Evolutionary conservation across 2,888 invertebrate genomes (phyloP).

Genomic region (Napeogenes sylphis): DNA sequence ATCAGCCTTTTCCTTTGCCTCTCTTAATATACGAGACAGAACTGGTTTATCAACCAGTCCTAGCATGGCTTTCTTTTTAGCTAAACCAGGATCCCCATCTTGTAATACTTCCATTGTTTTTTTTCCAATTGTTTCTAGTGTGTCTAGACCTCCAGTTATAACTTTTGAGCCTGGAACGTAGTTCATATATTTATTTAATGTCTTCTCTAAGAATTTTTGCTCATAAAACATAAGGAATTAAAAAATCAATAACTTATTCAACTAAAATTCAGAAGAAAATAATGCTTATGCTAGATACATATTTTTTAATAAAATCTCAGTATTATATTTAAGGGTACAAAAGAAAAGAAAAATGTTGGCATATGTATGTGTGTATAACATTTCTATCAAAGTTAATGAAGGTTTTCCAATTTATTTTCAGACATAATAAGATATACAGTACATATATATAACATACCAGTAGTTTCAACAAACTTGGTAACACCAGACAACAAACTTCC

Average conservation of each 20-base stretch:
- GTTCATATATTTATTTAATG: background rate
- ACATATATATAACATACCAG: constrained; percentile 52
- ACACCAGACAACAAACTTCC: constrained; percentile 82
- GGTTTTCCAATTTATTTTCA: too few relatives aligned
- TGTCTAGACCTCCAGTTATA: constrained; percentile 88
- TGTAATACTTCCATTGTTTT: constrained; percentile 96
- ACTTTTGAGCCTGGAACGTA: constrained; percentile 81
- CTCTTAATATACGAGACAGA: constrained; percentile 80
- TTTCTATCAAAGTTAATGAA: too few relatives aligned
- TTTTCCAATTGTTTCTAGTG: constrained; percentile 94
- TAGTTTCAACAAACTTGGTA: constrained; percentile 83
- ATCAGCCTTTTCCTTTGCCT: constrained; percentile 85
- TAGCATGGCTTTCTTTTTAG: constrained; percentile 85
- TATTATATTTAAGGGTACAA: too few relatives aligned
- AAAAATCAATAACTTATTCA: too few relatives aligned
- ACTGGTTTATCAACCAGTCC: constrained; percentile 80
- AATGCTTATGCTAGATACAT: too few relatives aligned
- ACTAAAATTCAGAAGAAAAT: too few relatives aligned
- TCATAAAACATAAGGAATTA: background rate
- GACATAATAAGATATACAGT: too few relatives aligned
- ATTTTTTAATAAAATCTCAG: too few relatives aligned
- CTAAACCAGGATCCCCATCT: constrained; percentile 93
- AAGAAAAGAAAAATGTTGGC: too few relatives aligned
- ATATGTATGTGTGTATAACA: too few relatives aligned
- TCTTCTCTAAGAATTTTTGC: too few relatives aligned